These are phyloP conservation scores for Bradypodion ventrale DNA, from an alignment of 2,797 vertebrate genomes.

Conservation along the genomic window DNA sequence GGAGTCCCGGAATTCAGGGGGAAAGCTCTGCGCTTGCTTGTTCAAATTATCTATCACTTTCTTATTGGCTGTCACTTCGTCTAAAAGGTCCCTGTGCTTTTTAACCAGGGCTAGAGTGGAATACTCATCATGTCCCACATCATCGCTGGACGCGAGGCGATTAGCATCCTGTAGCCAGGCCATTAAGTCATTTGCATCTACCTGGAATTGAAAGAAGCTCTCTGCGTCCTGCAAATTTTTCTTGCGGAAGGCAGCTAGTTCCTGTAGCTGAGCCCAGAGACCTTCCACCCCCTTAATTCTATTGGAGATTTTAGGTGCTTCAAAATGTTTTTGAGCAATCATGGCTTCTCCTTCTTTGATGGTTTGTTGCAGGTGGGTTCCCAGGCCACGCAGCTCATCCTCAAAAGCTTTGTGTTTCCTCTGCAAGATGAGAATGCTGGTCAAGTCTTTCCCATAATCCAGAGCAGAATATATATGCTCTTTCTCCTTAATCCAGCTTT, in stretches of 20 bases:
- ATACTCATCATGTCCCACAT: conserved; percentile 91
- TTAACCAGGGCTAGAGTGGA: conserved; percentile 86
- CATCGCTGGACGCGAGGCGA: conserved; percentile 82
- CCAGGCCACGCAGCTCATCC: conserved; percentile 87
- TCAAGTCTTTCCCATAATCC: conserved; percentile 95
- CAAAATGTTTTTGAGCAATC: conserved; percentile 82
- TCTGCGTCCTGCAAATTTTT: conserved; percentile 88
- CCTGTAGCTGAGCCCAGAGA: conserved; percentile 91
- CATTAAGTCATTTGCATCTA: conserved; percentile 89
- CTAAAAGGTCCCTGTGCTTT: conserved; percentile 85
- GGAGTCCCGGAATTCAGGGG: conserved; percentile 85
- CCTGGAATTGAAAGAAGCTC: conserved; percentile 95
- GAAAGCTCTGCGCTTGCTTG: conserved; percentile 84
- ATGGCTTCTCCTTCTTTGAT: conserved; percentile 82
- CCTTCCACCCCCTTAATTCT: conserved; percentile 77
- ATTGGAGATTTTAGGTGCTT: conserved; percentile 79
- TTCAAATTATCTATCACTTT: conserved; percentile 82
- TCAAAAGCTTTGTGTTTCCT: conserved; percentile 93
- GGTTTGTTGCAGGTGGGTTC: conserved; percentile 78
- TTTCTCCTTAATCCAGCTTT: conserved; percentile 96
- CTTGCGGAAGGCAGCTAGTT: conserved; percentile 88
- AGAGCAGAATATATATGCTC: conserved; percentile 93
- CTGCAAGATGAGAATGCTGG: conserved; percentile 88
- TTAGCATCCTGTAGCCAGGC: conserved; percentile 86
- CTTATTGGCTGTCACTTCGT: conserved; percentile 82